phyloP scores from a whole-genome alignment of 2,888 invertebrate species.

The Campopleginae sp. region DNA sequence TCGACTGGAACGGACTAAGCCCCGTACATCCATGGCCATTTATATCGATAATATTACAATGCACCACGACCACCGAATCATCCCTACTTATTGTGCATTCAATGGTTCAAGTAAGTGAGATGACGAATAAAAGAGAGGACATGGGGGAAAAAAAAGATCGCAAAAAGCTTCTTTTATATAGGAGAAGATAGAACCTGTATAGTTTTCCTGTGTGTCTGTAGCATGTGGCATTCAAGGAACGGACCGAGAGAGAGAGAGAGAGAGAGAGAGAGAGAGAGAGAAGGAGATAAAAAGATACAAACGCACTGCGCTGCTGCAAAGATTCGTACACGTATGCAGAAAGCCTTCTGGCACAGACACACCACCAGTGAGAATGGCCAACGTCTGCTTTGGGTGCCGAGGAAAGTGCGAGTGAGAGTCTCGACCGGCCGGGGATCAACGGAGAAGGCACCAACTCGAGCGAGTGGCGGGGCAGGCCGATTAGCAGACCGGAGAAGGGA shows the following conservation, averaged over 20 bases:
- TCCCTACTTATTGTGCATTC: constrained; percentile 30
- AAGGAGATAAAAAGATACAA: constrained; percentile 26
- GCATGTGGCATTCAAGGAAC: constrained; percentile 40
- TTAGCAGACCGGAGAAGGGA: constrained; percentile 60
- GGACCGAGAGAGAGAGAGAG: constrained; percentile 50
- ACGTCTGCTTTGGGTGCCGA: constrained; percentile 35
- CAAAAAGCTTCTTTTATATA: constrained; percentile 3
- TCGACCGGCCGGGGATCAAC: not conserved
- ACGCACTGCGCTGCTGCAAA: constrained; percentile 4
- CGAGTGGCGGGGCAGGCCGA: constrained; percentile 57
- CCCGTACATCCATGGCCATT: constrained; percentile 19
- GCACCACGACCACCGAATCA: not conserved
- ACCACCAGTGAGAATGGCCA: constrained; percentile 10
- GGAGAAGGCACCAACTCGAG: constrained; percentile 43
- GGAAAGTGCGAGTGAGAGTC: constrained; percentile 66
- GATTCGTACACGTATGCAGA: constrained; percentile 6
- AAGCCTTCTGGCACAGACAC: constrained; percentile 7
- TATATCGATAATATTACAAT: constrained; percentile 40
- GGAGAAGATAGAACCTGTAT: not conserved
- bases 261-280: constrained; percentile 41
- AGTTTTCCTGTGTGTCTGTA: constrained; percentile 45
- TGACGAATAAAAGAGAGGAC: constrained; percentile 11
- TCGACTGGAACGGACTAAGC: constrained; percentile 50
- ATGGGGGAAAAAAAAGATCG: constrained; percentile 2
- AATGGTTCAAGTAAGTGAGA: constrained; percentile 47